phyloP scores from a whole-genome alignment of 1,140 invertebrate species.

The Leptinotarsa texana region DNA sequence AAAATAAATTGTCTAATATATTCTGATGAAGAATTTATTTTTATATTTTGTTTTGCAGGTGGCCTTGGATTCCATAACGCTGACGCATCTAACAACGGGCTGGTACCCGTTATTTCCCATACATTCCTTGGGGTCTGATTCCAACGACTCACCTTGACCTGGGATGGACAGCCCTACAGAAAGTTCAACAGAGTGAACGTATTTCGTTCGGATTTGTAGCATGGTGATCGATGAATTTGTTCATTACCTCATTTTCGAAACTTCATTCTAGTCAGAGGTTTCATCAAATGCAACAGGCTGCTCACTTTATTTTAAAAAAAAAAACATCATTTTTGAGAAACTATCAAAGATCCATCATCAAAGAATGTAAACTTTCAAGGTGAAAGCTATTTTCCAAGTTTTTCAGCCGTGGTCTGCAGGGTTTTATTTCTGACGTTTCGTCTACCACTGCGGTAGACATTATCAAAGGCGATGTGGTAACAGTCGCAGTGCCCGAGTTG shows the following conservation, averaged over 20 bases:
- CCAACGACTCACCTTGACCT: conserved; percentile 72
- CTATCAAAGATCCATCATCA: no score
- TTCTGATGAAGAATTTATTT: background rate
- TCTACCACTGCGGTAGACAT: no score
- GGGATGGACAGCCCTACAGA: conserved; percentile 22
- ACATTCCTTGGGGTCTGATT: conserved; percentile 70
- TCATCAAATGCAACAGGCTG: no score
- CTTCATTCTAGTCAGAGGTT: background rate
- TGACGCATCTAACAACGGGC: conserved; percentile 75
- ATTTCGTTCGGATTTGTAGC: background rate
- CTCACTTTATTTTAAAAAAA: no score
- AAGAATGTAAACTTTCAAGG: no score
- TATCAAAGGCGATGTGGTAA: no score
- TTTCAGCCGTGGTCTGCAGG: no score
- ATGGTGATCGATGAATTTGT: background rate
- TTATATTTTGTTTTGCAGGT: conserved; percentile 55
- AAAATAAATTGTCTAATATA: background rate
- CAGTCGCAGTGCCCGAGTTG: no score
- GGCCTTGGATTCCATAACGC: conserved; percentile 75
- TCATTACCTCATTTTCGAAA: no score
- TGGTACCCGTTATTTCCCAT: conserved; percentile 91
- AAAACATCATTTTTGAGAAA: no score
- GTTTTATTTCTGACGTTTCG: no score
- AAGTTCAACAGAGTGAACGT: conserved; percentile 17
- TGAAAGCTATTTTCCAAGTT: no score